A percentile compares a stretch with the other conserved stretches of the same genome.
Conservation (phyloP, 2,888 invertebrate species). For the Acheta domesticus region DNA sequence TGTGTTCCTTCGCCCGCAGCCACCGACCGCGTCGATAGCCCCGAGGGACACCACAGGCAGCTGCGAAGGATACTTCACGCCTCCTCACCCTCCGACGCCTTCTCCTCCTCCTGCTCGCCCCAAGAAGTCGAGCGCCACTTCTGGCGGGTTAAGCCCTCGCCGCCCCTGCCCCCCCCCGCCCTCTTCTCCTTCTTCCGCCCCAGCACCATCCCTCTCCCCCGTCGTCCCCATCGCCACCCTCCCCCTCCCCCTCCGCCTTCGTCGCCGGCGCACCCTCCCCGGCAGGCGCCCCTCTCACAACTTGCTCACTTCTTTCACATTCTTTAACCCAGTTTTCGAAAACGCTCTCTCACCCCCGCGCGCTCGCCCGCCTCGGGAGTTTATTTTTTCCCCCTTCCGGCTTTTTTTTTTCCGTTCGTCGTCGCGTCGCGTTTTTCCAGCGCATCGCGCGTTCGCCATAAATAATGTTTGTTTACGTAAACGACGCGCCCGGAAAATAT, state of each 20-base stretch:
- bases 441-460: background rate
- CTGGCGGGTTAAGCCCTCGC: too few relatives aligned
- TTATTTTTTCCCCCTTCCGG: background rate
- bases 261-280: too few relatives aligned
- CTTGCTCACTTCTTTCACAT: constrained; percentile 5
- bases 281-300: background rate
- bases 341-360: background rate
- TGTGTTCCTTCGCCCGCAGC: too few relatives aligned
- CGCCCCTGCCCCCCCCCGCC: background rate
- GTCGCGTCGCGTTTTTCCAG: background rate
- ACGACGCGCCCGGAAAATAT: background rate
- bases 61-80: too few relatives aligned
- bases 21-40: too few relatives aligned
- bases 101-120: too few relatives aligned
- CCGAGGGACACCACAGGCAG: too few relatives aligned
- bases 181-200: too few relatives aligned
- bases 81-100: too few relatives aligned
- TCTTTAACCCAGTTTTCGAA: constrained; percentile 22
- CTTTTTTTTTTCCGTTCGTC: background rate
- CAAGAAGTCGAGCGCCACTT: too few relatives aligned
- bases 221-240: background rate
- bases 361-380: background rate
- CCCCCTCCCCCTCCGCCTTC: background rate
- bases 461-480: background rate
- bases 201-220: background rate